Percentiles rank a stretch among this genome's conserved stretches.
Evolutionary conservation across 2,797 vertebrate species (phyloP).

Genomic region (Notamacropus eugenii): DNA sequence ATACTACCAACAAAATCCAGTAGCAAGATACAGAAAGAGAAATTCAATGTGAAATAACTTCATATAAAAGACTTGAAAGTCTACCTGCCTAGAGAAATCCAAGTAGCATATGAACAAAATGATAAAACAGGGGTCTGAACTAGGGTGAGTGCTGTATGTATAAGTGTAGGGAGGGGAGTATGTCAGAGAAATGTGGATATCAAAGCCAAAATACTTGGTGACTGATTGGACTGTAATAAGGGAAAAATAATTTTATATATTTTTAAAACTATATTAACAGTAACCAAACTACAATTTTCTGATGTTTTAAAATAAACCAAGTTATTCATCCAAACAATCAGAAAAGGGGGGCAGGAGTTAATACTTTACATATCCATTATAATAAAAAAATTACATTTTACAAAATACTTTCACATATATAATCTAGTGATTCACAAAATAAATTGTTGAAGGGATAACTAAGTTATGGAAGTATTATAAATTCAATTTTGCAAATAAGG

Average conservation of each 20-base stretch:
- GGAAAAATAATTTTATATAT: background rate
- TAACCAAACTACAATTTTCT: background rate
- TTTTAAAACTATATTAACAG: background rate
- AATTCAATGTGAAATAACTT: background rate
- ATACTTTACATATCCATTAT: background rate
- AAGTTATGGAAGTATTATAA: background rate
- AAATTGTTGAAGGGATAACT: background rate
- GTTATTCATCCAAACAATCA: background rate
- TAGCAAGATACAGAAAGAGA: background rate
- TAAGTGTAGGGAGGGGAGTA: background rate
- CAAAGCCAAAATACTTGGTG: background rate
- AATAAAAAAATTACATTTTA: background rate
- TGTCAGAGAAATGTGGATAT: background rate
- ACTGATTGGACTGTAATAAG: background rate
- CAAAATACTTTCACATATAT: background rate
- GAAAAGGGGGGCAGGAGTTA: background rate
- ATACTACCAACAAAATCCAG: background rate
- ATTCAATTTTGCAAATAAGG: background rate
- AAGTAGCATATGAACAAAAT: background rate
- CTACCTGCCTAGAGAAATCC: background rate
- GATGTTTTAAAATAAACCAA: background rate
- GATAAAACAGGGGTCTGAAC: background rate
- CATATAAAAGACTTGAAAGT: background rate
- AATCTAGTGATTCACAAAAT: background rate
- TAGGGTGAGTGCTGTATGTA: background rate